Evolutionary conservation across 2,797 vertebrate species (phyloP).

Genomic region (Loriculus beryllinus): DNA sequence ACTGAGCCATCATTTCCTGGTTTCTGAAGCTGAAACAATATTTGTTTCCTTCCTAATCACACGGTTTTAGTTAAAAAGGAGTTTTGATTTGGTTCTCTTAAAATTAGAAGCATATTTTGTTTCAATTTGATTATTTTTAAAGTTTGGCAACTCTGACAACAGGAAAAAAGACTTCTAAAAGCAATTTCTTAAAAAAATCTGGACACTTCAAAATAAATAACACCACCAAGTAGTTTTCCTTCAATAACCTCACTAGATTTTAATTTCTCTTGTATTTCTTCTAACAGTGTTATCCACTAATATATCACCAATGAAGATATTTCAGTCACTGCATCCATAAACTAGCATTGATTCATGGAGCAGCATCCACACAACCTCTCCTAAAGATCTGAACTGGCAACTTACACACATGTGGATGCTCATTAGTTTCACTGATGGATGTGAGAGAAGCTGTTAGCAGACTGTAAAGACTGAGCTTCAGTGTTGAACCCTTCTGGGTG

Average conservation of each 20-base stretch:
- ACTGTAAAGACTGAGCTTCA: neutral
- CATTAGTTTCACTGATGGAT: neutral
- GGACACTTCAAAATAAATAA: neutral
- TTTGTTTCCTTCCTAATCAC: constrained; percentile 37
- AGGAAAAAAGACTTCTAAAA: neutral
- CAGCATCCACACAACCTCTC: neutral
- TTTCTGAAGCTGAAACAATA: constrained; percentile 47
- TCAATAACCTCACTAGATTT: neutral
- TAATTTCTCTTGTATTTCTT: neutral
- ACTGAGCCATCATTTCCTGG: constrained; percentile 27
- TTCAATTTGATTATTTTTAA: neutral
- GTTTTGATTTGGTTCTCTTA: constrained; percentile 14
- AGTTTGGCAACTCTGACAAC: neutral
- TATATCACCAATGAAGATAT: neutral
- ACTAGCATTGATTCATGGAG: neutral
- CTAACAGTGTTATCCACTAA: neutral
- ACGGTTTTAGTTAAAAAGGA: constrained; percentile 30
- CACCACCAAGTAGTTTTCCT: neutral
- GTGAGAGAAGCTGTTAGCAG: neutral
- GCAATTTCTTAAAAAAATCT: neutral
- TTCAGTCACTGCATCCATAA: neutral
- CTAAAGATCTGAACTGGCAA: neutral
- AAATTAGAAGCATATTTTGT: constrained; percentile 10
- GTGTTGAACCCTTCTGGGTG: neutral
- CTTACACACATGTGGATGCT: neutral